Base-by-base conservation (phyloP, 2,797 vertebrate species). In the Pterois miles region DNA sequence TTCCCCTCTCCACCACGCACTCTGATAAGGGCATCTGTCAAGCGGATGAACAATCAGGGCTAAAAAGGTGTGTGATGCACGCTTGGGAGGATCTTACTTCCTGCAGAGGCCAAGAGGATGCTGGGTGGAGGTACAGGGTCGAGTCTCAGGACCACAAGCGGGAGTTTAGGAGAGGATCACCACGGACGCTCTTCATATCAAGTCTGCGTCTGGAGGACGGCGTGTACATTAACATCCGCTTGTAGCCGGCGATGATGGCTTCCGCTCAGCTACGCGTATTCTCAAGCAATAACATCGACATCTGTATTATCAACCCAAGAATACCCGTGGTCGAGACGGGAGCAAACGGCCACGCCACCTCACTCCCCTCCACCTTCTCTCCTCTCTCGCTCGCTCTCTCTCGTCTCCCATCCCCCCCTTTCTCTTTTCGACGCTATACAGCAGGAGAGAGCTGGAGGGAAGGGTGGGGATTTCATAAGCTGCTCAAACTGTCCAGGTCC, bases 261-360 rank as follows among this genome's bases (percentile, higher is more conserved):
- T 91, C 93, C 92, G 74, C 94, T 95, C 94, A 93, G 92, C 93
- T 94, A 96, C 91, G 92, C 92, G 94, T 96, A 94, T 95, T 96
- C 95, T 96, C 95, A 95, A 96, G 93, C 93, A 95, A 94, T 94
- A 95, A 95, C 93, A 95, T 93, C 94, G 90, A 93, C 93, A 92
- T 94, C 91, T 94, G 95, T 94, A 94, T 95, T 96, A 94, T 96
- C 93, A 94, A 93, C 94, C 92, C 92, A 94, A 95, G 94, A 95
- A 95, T 95, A 95, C 94, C 93, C 93, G 91, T 95, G 92, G 91
- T 94, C 91, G 96, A 92, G 93, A 92, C 90, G 85, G 94, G 95
- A 94, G 95, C 94, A 90, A 83, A 87, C 74, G 64, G 86, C 52
- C 71, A 78, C 43, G 57, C 89, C 86, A 91, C 91, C 82, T 86